A percentile compares a stretch with the other conserved stretches of the same genome.
These are phyloP conservation scores for Sphaeridia pumilis DNA, from an alignment of 2,888 invertebrate genomes.

Conservation along the genomic window DNA sequence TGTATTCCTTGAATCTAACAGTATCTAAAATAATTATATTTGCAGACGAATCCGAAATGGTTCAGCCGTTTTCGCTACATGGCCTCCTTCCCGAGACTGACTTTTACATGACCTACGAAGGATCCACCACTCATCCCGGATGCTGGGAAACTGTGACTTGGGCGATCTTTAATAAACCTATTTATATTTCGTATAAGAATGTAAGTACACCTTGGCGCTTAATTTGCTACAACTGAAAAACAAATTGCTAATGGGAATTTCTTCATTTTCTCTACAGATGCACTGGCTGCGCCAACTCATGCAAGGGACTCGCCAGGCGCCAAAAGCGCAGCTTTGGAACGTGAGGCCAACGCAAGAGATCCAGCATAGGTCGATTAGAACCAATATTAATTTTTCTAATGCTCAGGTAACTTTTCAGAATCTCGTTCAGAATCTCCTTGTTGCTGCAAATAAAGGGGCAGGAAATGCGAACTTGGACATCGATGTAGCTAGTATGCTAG, in stretches of 20 bases:
- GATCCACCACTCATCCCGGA: conserved; percentile 92
- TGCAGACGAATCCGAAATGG: conserved; percentile 67
- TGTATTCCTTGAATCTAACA: no score
- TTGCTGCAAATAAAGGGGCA: no score
- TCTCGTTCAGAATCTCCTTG: conserved; percentile 6
- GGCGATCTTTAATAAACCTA: conserved; percentile 95
- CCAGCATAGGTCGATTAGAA: conserved; percentile 85
- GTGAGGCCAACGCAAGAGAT: conserved; percentile 84
- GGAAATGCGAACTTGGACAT: no score
- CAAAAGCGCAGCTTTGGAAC: conserved; percentile 85
- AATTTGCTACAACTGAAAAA: neutral
- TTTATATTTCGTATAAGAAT: conserved; percentile 92
- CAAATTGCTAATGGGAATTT: no score
- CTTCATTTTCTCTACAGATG: conserved; percentile 49
- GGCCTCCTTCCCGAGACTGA: conserved; percentile 80
- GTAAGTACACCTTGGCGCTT: conserved; percentile 46
- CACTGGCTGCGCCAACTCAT: conserved; percentile 74
- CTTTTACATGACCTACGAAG: conserved; percentile 95
- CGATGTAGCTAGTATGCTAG: no score
- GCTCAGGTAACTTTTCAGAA: conserved; percentile 36
- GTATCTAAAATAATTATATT: conserved; percentile 25
- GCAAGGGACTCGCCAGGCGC: conserved; percentile 74
- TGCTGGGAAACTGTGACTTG: conserved; percentile 99
- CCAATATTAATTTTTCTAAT: conserved; percentile 79
- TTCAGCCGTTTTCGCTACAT: conserved; percentile 73